phyloP scores from a whole-genome alignment of 2,888 invertebrate species.

The Pemphredon lugubris region DNA sequence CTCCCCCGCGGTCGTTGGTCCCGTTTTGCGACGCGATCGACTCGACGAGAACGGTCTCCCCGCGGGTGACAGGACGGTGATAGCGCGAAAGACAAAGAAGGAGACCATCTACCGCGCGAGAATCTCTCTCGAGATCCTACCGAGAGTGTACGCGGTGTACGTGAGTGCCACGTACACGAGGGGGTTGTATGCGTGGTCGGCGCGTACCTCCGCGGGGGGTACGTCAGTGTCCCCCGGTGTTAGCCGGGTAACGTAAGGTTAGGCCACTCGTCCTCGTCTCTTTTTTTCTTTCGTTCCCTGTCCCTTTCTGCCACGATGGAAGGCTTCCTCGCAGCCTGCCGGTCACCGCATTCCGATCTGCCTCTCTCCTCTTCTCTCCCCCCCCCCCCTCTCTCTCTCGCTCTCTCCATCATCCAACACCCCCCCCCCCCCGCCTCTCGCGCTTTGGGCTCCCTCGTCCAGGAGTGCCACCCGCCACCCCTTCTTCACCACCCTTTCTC shows the following conservation, averaged over 20 bases:
- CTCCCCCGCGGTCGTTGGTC: too few species aligned
- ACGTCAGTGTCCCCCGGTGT: conserved; percentile 76
- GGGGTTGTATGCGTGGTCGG: conserved; percentile 35
- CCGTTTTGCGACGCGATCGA: too few species aligned
- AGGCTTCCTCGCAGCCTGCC: conserved; percentile 70
- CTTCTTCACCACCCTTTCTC: conserved; percentile 22
- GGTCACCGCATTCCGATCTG: conserved; percentile 77
- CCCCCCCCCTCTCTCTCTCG: conserved; percentile 51
- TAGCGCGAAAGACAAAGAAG: too few species aligned
- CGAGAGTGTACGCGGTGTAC: too few species aligned
- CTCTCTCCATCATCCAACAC: conserved; percentile 43
- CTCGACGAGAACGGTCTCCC: too few species aligned
- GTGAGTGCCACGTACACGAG: conserved; percentile 5
- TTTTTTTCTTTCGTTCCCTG: conserved; percentile 37
- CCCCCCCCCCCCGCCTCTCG: conserved; percentile 52
- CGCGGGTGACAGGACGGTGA: too few species aligned
- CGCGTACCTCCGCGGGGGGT: conserved; percentile 76
- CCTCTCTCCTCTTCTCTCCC: too few species aligned
- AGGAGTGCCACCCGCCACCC: conserved; percentile 9
- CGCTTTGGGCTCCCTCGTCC: conserved; percentile 41
- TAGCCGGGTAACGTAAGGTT: conserved; percentile 62
- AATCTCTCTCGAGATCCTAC: too few species aligned
- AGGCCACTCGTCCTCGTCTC: conserved; percentile 50
- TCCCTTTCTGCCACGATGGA: conserved; percentile 39
- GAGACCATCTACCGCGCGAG: too few species aligned